Evolutionary conservation across 2,797 vertebrate species (phyloP), one percentile per base, ranked within the genome.

Genomic region (Coilia nasus): DNA sequence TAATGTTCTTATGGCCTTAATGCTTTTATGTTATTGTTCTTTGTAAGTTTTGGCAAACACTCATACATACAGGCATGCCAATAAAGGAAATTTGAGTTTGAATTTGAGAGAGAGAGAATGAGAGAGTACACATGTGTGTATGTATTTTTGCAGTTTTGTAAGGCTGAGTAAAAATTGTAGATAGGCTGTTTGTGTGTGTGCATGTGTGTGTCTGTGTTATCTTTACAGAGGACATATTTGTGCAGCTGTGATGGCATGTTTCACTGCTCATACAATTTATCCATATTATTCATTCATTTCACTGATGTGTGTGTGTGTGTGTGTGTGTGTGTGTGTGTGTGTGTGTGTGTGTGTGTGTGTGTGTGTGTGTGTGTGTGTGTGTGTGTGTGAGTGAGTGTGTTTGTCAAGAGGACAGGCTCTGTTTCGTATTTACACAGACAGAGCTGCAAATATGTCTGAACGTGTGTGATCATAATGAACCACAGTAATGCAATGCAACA

Each of bases 401-500:
- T 11, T 64, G 60, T 64, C 60, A 14, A 31, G 14, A 71, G 64
- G 28, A 35, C 14, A 10, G 28, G 14, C 28, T 31, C 12, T 67
- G 64, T 71, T 71, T 71, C 5, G 25, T 71, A 28, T 67, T 23
- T 23, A 67, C 62, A 67, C 2, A 31, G 64, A 25, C 64, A 71
- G 64, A 25, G 25, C 64, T 31, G 64, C 64, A 71, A 71, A 71
- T 71, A 71, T 71, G 28, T 35, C 28, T 71, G 64, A 71, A 31
- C 64, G 64, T 71, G 25, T 71, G 31, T 78, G 71, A 78, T 78
- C 71, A 41, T 78, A 78, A 78, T 44, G 31, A 78, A 6, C 6
- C 17, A 31, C 71, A 41, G 71, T 78, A 78, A 78, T 78, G 71
- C 71, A 44, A 78, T 44, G 71, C 71, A 41, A 44, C 71, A 44